A percentile compares a stretch with the other conserved stretches of the same genome.
These are phyloP conservation scores for Lagopus leucura DNA, from an alignment of 2,113 vertebrate species.

Conservation along the genomic window DNA sequence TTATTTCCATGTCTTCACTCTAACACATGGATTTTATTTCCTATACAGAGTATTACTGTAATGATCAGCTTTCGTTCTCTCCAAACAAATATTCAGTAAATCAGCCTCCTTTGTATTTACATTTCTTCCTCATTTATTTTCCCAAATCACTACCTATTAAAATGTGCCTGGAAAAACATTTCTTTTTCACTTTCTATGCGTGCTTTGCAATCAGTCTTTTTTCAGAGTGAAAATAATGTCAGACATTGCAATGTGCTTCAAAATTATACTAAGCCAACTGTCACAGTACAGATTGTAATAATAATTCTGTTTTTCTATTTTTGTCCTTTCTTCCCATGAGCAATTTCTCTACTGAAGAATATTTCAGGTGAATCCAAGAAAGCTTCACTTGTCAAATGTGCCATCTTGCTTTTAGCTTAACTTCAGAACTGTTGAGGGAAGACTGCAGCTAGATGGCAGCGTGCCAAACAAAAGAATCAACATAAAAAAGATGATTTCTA, in stretches of 20 bases:
- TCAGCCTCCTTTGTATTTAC: background rate
- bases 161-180: background rate
- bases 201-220: background rate
- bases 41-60: constrained; percentile 3
- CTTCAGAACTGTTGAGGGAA: background rate
- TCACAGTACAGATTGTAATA: background rate
- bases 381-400: background rate
- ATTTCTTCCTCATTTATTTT: background rate
- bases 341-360: background rate
- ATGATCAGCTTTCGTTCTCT: background rate
- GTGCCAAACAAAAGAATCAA: constrained; percentile 14
- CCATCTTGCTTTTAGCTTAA: background rate
- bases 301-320: background rate
- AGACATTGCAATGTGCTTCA: background rate
- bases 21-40: background rate
- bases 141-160: background rate
- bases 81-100: background rate
- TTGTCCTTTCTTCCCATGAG: background rate
- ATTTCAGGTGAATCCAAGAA: background rate
- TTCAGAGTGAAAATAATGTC: background rate
- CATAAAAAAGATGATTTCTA: background rate
- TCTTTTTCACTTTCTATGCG: background rate
- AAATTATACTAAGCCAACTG: background rate
- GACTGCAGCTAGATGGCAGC: background rate
- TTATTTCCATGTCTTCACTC: constrained; percentile 19